These are phyloP conservation scores for Parapsyche elsis DNA, from an alignment of 1,140 invertebrate genomes.

Conservation along the genomic window DNA sequence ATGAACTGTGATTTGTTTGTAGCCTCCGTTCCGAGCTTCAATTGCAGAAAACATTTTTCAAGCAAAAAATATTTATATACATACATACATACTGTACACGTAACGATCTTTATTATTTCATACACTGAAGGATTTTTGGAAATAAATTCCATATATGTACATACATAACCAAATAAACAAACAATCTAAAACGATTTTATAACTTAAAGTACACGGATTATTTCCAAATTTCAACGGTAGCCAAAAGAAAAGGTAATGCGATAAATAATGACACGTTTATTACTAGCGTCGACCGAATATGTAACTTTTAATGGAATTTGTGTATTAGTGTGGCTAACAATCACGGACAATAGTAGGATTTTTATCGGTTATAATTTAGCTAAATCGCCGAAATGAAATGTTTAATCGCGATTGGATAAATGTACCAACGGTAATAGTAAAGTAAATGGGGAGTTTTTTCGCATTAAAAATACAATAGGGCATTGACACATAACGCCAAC, in stretches of 20 bases:
- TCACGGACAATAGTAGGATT: background rate
- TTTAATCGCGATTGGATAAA: background rate
- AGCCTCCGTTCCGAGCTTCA: slow-evolving; percentile 32
- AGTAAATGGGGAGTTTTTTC: too few relatives aligned
- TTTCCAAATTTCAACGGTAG: too few relatives aligned
- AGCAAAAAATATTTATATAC: background rate
- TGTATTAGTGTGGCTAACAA: background rate
- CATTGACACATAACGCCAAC: background rate
- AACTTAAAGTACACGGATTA: too few relatives aligned
- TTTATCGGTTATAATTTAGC: background rate
- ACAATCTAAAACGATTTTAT: too few relatives aligned
- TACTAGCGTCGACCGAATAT: background rate
- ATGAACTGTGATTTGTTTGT: slow-evolving; percentile 53
- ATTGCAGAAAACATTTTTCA: slow-evolving; percentile 32
- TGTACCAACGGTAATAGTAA: background rate
- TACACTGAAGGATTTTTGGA: background rate
- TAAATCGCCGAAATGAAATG: background rate
- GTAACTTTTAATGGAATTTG: background rate
- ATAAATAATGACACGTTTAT: background rate
- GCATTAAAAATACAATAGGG: too few relatives aligned
- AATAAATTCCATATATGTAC: background rate
- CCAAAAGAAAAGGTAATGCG: background rate
- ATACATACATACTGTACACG: too few relatives aligned
- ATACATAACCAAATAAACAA: background rate
- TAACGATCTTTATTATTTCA: too few relatives aligned